A percentile compares a stretch with the other conserved stretches of the same genome.
Conservation (phyloP, 2,888 invertebrate genomes). For the Drosophila gaucha region DNA sequence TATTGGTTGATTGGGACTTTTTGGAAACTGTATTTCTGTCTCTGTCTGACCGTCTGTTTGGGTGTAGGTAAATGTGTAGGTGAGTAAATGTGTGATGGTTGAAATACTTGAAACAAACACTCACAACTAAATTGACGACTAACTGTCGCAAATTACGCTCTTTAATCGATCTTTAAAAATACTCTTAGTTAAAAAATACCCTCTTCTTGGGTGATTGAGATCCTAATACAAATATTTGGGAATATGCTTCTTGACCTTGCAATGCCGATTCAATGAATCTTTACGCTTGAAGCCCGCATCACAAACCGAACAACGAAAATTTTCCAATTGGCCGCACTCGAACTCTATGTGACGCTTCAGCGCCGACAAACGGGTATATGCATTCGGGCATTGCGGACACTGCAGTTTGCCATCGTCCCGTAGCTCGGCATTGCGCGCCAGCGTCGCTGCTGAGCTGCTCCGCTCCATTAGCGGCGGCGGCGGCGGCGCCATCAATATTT, state of each 20-base stretch:
- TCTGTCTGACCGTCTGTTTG: slow-evolving; percentile 25
- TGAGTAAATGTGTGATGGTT: background rate
- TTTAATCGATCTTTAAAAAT: slow-evolving; percentile 46
- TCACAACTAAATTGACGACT: slow-evolving; percentile 15
- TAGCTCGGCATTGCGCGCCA: slow-evolving; percentile 63
- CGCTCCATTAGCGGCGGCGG: slow-evolving; percentile 30
- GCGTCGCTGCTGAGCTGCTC: slow-evolving; percentile 63
- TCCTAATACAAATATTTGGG: slow-evolving; percentile 72
- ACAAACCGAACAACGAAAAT: slow-evolving; percentile 67
- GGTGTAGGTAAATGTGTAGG: slow-evolving; percentile 1
- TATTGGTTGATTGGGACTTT: slow-evolving; percentile 61
- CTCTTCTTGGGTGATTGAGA: slow-evolving; percentile 8
- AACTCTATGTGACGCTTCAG: slow-evolving; percentile 74
- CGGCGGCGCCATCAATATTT: slow-evolving; percentile 15
- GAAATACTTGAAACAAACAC: slow-evolving; percentile 17
- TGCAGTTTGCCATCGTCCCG: slow-evolving; percentile 69
- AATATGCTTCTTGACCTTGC: slow-evolving; percentile 70
- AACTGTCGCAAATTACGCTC: slow-evolving; percentile 8
- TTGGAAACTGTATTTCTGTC: slow-evolving; percentile 14
- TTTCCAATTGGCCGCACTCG: slow-evolving; percentile 69
- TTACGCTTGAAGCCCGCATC: slow-evolving; percentile 75
- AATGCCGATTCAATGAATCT: slow-evolving; percentile 69
- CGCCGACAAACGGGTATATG: slow-evolving; percentile 68
- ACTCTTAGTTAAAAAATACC: slow-evolving; percentile 18
- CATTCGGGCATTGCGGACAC: slow-evolving; percentile 70